These are phyloP conservation scores for Myxocyprinus asiaticus DNA, from an alignment of 2,113 vertebrate species.

Conservation along the genomic window DNA sequence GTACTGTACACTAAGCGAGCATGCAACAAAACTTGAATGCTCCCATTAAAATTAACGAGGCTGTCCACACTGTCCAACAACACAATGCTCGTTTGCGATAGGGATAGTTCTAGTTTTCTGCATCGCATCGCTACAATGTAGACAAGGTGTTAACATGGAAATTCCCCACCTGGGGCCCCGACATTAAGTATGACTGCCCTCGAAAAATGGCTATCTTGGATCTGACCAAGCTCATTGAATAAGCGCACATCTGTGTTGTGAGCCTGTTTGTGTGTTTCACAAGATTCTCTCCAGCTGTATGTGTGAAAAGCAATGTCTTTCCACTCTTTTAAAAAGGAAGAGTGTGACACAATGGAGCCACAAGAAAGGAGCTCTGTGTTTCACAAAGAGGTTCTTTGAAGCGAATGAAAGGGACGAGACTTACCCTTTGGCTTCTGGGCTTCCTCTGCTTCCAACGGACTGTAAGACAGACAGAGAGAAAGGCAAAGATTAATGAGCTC, in stretches of 20 bases:
- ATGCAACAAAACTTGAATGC: no score
- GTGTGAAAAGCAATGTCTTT: constrained; percentile 14
- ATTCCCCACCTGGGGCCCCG: no score
- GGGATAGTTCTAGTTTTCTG: no score
- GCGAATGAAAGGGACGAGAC: constrained; percentile 60
- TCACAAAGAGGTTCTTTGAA: constrained; percentile 57
- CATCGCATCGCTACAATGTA: no score
- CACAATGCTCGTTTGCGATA: no score
- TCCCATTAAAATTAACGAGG: no score
- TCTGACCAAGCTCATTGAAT: not conserved
- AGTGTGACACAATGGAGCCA: constrained; percentile 25
- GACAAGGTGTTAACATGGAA: no score
- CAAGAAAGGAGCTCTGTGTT: constrained; percentile 28
- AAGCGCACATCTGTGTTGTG: constrained; percentile 7
- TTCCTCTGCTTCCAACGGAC: constrained; percentile 67
- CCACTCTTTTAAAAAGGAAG: constrained; percentile 44
- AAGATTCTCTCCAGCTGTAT: constrained; percentile 17
- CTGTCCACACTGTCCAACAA: no score
- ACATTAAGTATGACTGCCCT: no score
- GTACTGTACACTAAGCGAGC: no score
- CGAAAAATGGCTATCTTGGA: no score
- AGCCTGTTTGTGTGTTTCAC: constrained; percentile 1
- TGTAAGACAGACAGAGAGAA: constrained; percentile 49
- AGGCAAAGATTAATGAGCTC: constrained; percentile 38
- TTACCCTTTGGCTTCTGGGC: constrained; percentile 70